Conservation (phyloP, 2,797 vertebrate species). For the Lateolabrax maculatus region DNA sequence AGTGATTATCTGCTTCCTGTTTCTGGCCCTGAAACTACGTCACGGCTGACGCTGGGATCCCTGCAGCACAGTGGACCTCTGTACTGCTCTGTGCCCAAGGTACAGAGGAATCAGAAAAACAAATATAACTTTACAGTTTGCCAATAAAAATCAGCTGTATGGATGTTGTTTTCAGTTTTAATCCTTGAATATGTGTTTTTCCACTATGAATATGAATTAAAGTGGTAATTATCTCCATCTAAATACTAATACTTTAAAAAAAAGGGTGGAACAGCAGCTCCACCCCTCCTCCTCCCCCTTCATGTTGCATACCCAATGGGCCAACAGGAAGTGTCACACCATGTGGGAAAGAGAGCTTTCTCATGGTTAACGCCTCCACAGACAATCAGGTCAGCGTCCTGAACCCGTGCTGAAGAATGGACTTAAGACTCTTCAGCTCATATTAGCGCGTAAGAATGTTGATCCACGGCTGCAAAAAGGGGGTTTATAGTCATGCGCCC, state of each 20-base stretch:
- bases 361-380: background rate
- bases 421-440: conserved; percentile 10
- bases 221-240: too few species aligned
- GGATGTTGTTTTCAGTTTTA: background rate
- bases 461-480: background rate
- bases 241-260: too few species aligned
- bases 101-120: background rate
- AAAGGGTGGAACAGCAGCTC: background rate
- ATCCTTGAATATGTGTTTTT: background rate
- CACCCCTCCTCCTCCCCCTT: background rate
- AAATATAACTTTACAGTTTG: background rate
- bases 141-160: background rate
- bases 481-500: conserved; percentile 17
- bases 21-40: conserved; percentile 36
- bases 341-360: background rate
- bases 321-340: conserved; percentile 34
- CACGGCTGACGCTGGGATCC: conserved; percentile 17
- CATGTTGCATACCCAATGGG: background rate
- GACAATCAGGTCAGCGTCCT: background rate
- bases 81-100: background rate
- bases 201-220: too few species aligned
- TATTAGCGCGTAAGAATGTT: conserved; percentile 9
- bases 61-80: conserved; percentile 28
- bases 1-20: conserved; percentile 41
- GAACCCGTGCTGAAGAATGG: background rate